These are phyloP conservation scores for Notodonta ziczac DNA, from an alignment of 2,888 invertebrate genomes.

Conservation along the genomic window DNA sequence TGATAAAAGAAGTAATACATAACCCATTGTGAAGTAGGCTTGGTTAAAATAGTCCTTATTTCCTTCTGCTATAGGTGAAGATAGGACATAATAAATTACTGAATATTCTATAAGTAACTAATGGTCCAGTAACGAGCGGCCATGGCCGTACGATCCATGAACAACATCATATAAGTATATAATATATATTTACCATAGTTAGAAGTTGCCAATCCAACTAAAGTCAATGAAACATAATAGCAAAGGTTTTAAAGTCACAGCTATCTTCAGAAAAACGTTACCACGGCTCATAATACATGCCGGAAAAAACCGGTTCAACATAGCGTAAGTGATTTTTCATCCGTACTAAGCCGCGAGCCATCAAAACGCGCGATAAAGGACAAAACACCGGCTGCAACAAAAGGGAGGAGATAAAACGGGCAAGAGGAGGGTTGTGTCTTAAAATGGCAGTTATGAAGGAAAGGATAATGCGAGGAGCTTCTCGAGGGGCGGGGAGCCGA, in stretches of 20 bases:
- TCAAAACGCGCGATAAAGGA: constrained; percentile 33
- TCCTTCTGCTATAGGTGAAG: background rate
- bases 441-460: constrained; percentile 18
- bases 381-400: constrained; percentile 30
- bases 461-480: constrained; percentile 9
- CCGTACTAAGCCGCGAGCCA: constrained; percentile 32
- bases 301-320: constrained; percentile 33
- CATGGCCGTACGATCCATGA: too few relatives aligned
- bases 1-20: too few relatives aligned
- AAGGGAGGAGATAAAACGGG: constrained; percentile 21
- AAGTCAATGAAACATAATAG: background rate
- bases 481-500: background rate
- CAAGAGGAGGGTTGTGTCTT: constrained; percentile 4
- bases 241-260: background rate
- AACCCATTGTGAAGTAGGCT: background rate
- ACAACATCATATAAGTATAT: too few relatives aligned
- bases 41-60: background rate
- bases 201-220: background rate
- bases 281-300: constrained; percentile 21
- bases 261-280: constrained; percentile 9
- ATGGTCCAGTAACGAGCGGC: too few relatives aligned
- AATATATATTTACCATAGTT: too few relatives aligned
- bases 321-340: constrained; percentile 39
- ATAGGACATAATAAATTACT: too few relatives aligned
- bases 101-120: too few relatives aligned